Evolutionary conservation across 2,113 vertebrate species (phyloP).

Genomic region (Otocyon megalotis): DNA sequence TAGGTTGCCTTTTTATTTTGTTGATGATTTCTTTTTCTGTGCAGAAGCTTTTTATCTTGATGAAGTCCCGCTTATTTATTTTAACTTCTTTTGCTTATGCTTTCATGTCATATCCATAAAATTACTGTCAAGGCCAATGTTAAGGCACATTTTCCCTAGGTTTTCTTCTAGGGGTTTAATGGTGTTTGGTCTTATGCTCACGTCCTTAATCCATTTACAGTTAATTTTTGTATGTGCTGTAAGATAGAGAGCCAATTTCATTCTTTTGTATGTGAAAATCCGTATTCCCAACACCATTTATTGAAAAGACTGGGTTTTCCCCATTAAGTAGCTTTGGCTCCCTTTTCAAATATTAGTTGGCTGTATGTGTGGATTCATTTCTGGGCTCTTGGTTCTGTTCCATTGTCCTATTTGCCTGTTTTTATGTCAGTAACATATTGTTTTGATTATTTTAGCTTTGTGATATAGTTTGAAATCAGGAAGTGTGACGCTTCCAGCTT

Average conservation of each 20-base stretch:
- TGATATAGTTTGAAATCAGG: not conserved
- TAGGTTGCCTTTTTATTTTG: not conserved
- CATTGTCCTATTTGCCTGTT: not conserved
- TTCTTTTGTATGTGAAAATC: not conserved
- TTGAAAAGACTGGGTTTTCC: not conserved
- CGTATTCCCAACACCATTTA: not conserved
- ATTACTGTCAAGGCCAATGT: not conserved
- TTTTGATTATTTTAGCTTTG: not conserved
- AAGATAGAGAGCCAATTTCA: not conserved
- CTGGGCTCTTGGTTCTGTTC: not conserved
- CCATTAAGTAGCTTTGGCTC: not conserved
- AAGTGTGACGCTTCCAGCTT: not conserved
- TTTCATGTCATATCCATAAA: not conserved
- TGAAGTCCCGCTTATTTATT: not conserved
- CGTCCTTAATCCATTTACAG: not conserved
- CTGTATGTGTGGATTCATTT: not conserved
- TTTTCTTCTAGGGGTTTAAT: not conserved
- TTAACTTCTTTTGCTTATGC: not conserved
- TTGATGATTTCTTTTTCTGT: not conserved
- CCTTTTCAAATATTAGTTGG: not conserved
- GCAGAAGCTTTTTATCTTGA: not conserved
- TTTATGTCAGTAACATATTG: not conserved
- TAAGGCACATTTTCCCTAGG: not conserved
- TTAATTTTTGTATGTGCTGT: not conserved
- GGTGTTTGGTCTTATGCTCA: not conserved